These are phyloP conservation scores for Thera britannica DNA, from an alignment of 2,888 invertebrate genomes.

Conservation along the genomic window DNA sequence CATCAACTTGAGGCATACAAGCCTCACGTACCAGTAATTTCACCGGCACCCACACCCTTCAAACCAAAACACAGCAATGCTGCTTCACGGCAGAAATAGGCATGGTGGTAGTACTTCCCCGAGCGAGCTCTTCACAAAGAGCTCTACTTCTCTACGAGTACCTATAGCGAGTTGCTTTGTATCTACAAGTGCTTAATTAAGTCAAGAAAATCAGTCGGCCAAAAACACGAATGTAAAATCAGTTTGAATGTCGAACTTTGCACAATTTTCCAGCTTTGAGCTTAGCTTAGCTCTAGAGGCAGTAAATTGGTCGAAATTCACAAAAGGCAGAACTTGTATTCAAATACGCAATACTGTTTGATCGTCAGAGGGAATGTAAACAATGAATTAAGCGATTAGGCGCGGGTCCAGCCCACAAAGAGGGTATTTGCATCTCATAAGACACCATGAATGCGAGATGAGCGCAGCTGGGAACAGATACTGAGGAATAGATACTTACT, in stretches of 20 bases:
- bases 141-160: no score
- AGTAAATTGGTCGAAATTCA: background rate
- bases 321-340: background rate
- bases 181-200: no score
- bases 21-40: no score
- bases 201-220: background rate
- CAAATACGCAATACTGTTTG: conserved; percentile 1
- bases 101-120: no score
- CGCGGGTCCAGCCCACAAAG: conserved; percentile 35
- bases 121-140: no score
- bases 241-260: background rate
- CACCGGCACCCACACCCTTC: no score
- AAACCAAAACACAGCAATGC: no score
- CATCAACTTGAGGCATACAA: no score
- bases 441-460: conserved; percentile 49
- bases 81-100: no score
- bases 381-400: conserved; percentile 52
- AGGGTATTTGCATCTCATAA: conserved; percentile 54
- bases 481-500: background rate
- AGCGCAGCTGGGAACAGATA: conserved; percentile 29
- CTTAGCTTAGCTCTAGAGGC: background rate
- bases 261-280: background rate
- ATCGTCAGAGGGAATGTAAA: conserved; percentile 18
- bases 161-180: no score
- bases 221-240: background rate